Conservation (phyloP, 2,888 invertebrate species). For the Brachypalpus laphriformis region DNA sequence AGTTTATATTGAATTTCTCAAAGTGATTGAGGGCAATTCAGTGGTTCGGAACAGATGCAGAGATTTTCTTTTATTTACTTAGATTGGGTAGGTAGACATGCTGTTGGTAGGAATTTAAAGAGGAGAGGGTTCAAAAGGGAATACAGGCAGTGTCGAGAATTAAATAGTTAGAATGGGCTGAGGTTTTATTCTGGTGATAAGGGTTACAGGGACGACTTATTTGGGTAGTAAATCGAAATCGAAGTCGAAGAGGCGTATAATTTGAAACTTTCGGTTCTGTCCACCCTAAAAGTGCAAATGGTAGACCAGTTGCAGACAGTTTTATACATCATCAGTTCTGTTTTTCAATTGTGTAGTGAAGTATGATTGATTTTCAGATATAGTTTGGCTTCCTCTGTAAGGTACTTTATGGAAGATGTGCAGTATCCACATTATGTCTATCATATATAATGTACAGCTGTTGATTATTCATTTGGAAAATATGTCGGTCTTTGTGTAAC, state of each 20-base stretch:
- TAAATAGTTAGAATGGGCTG: neutral
- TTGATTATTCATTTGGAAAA: no score
- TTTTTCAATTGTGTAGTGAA: neutral
- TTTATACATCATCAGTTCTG: neutral
- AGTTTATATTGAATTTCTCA: constrained; percentile 62
- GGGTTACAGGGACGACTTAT: neutral
- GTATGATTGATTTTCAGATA: neutral
- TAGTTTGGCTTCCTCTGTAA: no score
- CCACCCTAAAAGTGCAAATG: no score
- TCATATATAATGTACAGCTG: no score
- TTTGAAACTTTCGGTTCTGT: neutral
- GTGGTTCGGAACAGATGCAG: constrained; percentile 63
- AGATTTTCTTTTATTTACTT: constrained; percentile 66
- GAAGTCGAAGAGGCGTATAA: neutral
- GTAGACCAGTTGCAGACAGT: neutral
- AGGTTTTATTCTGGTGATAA: neutral
- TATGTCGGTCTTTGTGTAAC: no score
- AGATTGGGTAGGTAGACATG: neutral
- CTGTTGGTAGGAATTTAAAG: neutral
- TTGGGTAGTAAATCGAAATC: neutral
- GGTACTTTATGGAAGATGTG: no score
- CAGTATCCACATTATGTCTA: no score
- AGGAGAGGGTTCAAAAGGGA: neutral
- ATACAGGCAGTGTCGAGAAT: neutral
- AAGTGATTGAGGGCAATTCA: constrained; percentile 66